These are phyloP conservation scores for Lycodopsis pacificus DNA, from an alignment of 2,797 vertebrate species.

Conservation along the genomic window DNA sequence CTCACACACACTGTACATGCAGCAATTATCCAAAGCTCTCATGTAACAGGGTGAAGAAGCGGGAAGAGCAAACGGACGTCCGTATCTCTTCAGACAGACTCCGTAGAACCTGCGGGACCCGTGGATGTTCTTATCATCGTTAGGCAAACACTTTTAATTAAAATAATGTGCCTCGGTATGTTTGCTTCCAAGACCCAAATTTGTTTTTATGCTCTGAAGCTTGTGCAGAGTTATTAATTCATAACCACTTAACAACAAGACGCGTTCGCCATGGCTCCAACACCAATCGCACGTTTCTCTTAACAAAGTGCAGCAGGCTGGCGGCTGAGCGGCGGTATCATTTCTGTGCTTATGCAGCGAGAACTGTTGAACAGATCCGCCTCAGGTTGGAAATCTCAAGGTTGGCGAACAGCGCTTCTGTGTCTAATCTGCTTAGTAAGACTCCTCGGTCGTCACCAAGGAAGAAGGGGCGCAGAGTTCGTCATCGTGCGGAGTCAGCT, in stretches of 20 bases:
- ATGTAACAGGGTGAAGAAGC: conserved; percentile 17
- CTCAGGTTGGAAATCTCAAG: conserved; percentile 37
- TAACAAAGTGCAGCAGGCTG: not conserved
- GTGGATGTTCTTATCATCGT: conserved; percentile 34
- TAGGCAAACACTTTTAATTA: conserved; percentile 53
- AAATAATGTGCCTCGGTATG: conserved; percentile 29
- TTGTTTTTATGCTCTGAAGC: conserved; percentile 39
- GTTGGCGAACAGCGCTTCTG: conserved; percentile 21
- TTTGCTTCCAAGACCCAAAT: conserved; percentile 48
- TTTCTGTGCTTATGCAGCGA: conserved; percentile 30
- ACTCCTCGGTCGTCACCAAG: conserved; percentile 27
- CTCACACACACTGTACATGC: not conserved
- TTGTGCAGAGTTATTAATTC: conserved; percentile 51
- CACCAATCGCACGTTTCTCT: not conserved
- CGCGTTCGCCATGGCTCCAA: not conserved
- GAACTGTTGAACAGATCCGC: conserved; percentile 26
- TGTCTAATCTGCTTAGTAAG: conserved; percentile 47
- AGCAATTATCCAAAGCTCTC: conserved; percentile 24
- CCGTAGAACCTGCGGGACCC: not conserved
- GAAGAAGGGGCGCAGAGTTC: conserved; percentile 29
- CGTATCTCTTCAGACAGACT: conserved; percentile 28
- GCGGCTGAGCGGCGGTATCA: not conserved
- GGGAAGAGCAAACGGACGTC: not conserved
- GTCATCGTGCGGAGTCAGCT: conserved; percentile 27
- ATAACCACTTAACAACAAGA: conserved; percentile 41